A percentile compares a stretch with the other conserved stretches of the same genome.
Conservation (phyloP, 2,797 vertebrate genomes). For the Malacoctenus gilli region DNA sequence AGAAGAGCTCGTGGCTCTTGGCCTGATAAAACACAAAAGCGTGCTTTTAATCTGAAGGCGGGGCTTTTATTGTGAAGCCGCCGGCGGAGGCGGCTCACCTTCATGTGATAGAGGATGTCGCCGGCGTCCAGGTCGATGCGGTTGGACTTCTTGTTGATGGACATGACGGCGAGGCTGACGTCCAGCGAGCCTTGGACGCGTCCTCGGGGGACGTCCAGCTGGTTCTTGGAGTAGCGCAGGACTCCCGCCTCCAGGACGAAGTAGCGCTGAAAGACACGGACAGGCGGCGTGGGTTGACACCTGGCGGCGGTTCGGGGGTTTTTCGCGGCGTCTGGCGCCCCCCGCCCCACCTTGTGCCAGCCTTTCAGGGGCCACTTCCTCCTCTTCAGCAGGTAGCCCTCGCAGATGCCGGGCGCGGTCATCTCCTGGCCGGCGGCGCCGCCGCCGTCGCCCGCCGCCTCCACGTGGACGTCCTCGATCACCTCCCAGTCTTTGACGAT, state of each 20-base stretch:
- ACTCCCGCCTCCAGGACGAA: conserved; percentile 90
- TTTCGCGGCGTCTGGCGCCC: too few relatives aligned
- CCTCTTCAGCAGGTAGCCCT: conserved; percentile 93
- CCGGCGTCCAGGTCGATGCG: conserved; percentile 92
- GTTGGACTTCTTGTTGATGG: conserved; percentile 91
- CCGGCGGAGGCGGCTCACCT: conserved; percentile 82
- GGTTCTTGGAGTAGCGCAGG: conserved; percentile 88
- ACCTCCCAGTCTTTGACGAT: conserved; percentile 93
- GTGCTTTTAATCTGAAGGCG: too few relatives aligned
- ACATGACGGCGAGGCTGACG: conserved; percentile 89
- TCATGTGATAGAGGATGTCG: conserved; percentile 93
- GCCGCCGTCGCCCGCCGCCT: conserved; percentile 34
- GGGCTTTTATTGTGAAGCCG: too few relatives aligned
- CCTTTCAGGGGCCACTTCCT: conserved; percentile 97
- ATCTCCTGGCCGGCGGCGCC: conserved; percentile 9
- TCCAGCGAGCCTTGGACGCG: conserved; percentile 90
- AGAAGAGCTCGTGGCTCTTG: conserved; percentile 89
- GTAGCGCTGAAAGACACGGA: conserved; percentile 82
- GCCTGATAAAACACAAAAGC: conserved; percentile 82
- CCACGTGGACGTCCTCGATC: conserved; percentile 83
- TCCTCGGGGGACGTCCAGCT: conserved; percentile 88
- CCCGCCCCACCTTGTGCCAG: conserved; percentile 98
- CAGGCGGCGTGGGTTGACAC: background rate
- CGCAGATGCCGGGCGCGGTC: conserved; percentile 80
- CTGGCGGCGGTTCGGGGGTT: too few relatives aligned